These are phyloP conservation scores for Rhipidura dahli DNA, from an alignment of 2,113 vertebrate genomes.

Conservation along the genomic window DNA sequence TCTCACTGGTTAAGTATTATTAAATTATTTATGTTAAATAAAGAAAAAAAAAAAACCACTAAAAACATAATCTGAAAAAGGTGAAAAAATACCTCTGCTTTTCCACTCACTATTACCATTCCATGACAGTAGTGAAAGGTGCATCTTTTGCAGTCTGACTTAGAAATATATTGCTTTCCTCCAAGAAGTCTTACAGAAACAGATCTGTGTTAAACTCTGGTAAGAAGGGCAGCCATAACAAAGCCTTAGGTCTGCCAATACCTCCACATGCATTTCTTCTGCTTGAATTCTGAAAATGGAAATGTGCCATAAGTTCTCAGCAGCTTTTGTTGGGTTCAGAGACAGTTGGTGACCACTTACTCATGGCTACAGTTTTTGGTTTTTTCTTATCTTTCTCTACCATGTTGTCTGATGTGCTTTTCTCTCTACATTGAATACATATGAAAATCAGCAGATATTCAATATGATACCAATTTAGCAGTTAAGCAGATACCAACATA, in stretches of 20 bases:
- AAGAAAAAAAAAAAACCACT: accelerated
- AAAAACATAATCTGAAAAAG: not conserved
- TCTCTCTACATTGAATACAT: not conserved
- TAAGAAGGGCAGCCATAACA: not conserved
- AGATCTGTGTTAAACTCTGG: not conserved
- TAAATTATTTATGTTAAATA: not conserved
- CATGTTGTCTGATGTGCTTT: not conserved
- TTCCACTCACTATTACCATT: not conserved
- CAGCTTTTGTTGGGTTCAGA: not conserved
- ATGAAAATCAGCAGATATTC: not conserved
- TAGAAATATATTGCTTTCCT: not conserved
- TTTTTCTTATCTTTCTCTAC: not conserved
- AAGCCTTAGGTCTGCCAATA: not conserved
- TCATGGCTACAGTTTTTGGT: not conserved
- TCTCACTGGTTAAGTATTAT: not conserved
- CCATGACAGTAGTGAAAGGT: not conserved
- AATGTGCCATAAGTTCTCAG: not conserved
- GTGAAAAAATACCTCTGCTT: not conserved
- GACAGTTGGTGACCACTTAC: not conserved
- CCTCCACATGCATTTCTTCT: not conserved
- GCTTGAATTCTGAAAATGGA: not conserved
- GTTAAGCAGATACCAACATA: not conserved
- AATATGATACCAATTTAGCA: not conserved
- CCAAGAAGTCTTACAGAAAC: not conserved
- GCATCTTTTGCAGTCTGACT: not conserved